Percentiles rank a stretch among this genome's conserved stretches.
Evolutionary conservation across 23 tunicate genomes (phyloP).

Genomic region (Styela plicata): DNA sequence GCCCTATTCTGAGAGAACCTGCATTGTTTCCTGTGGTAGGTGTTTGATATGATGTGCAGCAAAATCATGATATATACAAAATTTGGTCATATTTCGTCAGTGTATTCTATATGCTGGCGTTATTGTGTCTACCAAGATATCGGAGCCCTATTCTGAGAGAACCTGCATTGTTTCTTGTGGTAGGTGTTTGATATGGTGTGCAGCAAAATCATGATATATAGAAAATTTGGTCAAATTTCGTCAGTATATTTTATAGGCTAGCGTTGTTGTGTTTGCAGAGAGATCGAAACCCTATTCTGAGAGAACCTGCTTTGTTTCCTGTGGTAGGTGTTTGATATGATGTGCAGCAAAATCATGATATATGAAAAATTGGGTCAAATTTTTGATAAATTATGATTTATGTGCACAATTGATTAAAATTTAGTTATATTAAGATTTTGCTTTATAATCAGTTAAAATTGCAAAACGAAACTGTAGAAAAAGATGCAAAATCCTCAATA

Average conservation of each 20-base stretch:
- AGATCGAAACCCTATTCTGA: constrained; percentile 48
- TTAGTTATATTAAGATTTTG: not conserved
- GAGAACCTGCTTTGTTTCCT: constrained; percentile 37
- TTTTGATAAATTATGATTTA: not conserved
- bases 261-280: constrained; percentile 31
- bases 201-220: too few species aligned
- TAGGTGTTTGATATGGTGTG: too few species aligned
- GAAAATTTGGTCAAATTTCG: too few species aligned
- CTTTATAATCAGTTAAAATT: too few species aligned
- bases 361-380: too few species aligned
- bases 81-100: constrained; percentile 34
- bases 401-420: not conserved
- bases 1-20: too few species aligned
- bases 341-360: too few species aligned
- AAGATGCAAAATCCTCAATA: too few species aligned
- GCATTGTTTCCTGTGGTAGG: too few species aligned
- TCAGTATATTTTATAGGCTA: constrained; percentile 37
- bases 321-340: constrained; percentile 9
- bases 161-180: constrained; percentile 44
- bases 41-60: too few species aligned
- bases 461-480: too few species aligned
- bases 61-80: too few species aligned
- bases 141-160: constrained; percentile 50
- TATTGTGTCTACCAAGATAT: constrained; percentile 28
- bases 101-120: constrained; percentile 34